Evolutionary conservation across 1,140 invertebrate species (phyloP).

Genomic region (Sesamia nonagrioides): DNA sequence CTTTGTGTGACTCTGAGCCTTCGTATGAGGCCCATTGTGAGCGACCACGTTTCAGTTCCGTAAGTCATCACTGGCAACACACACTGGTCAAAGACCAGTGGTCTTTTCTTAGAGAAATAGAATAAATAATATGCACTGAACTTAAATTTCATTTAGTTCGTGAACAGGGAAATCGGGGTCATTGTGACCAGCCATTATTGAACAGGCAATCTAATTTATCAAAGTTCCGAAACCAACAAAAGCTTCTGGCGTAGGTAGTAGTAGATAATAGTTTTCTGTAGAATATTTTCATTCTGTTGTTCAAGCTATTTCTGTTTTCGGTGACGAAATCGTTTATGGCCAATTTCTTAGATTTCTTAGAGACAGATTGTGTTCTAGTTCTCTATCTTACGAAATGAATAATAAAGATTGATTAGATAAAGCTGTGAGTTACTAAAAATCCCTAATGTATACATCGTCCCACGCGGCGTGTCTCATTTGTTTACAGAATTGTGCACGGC

Average conservation of each 20-base stretch:
- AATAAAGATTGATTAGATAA: conserved; percentile 58
- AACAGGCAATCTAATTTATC: not conserved
- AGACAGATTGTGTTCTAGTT: conserved; percentile 23
- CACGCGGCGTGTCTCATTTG: conserved; percentile 72
- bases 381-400: conserved; percentile 46
- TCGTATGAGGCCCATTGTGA: too few relatives aligned
- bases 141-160: too few relatives aligned
- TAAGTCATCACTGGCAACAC: too few relatives aligned
- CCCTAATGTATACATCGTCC: conserved; percentile 76
- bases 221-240: not conserved
- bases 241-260: not conserved
- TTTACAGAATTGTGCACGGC: conserved; percentile 80
- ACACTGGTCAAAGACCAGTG: too few relatives aligned
- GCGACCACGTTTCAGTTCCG: too few relatives aligned
- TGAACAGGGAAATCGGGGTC: too few relatives aligned
- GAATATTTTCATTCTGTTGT: not conserved
- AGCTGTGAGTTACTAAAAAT: conserved; percentile 62
- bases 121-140: too few relatives aligned
- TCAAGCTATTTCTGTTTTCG: not conserved
- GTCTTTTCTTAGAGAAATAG: too few relatives aligned
- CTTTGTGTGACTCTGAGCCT: too few relatives aligned
- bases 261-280: not conserved
- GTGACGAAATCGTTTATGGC: conserved; percentile 21
- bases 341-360: conserved; percentile 29
- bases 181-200: too few relatives aligned